Conservation (phyloP, 2,113 vertebrate species). For the Scolopax mira region DNA sequence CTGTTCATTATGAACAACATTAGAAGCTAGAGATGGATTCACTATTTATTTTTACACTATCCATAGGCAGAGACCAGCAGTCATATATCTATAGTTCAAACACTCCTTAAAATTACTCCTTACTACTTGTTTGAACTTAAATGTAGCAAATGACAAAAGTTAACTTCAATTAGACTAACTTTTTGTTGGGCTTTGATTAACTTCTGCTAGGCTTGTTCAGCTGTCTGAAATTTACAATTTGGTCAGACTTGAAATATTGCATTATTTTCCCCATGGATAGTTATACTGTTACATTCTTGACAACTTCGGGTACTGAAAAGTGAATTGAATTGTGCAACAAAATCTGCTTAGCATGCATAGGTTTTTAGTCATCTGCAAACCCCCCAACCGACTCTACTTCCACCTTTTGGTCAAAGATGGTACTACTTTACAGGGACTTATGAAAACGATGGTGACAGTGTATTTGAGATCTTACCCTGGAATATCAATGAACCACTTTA, state of each 20-base stretch:
- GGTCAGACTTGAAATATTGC: neutral
- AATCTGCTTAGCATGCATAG: neutral
- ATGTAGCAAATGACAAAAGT: neutral
- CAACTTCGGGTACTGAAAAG: neutral
- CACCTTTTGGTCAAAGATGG: neutral
- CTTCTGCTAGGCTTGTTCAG: neutral
- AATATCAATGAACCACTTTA: neutral
- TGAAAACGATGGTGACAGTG: accelerated
- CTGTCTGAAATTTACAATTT: neutral
- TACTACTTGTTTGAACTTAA: neutral
- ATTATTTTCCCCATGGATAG: neutral
- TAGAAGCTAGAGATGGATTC: neutral
- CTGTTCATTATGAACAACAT: neutral
- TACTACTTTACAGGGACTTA: neutral
- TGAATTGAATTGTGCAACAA: neutral
- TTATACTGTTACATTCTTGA: neutral
- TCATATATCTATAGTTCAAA: neutral
- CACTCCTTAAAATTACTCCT: neutral
- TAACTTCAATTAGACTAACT: neutral
- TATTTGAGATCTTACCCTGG: neutral
- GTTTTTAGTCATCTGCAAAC: neutral
- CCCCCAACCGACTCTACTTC: neutral
- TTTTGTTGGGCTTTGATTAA: neutral
- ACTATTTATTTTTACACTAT: neutral
- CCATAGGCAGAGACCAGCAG: neutral